phyloP scores from a whole-genome alignment of 2,113 vertebrate species.

The Hippoglossus stenolepis region DNA sequence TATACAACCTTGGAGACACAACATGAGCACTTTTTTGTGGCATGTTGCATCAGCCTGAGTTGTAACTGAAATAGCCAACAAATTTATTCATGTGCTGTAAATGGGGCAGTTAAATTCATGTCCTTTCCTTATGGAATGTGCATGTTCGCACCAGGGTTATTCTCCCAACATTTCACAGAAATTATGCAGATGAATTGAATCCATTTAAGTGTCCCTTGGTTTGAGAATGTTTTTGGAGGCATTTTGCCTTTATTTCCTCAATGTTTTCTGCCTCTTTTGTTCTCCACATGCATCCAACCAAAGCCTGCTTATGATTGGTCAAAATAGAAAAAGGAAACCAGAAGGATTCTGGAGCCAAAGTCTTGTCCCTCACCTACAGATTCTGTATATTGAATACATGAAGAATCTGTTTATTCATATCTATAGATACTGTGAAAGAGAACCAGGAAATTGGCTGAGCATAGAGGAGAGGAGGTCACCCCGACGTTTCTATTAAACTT shows the following conservation, averaged over 20 bases:
- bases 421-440: too few species aligned
- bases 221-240: not conserved
- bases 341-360: too few species aligned
- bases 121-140: not conserved
- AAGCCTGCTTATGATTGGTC: too few species aligned
- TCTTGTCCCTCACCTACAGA: too few species aligned
- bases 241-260: too few species aligned
- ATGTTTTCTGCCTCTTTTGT: too few species aligned
- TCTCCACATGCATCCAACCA: too few species aligned
- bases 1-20: slow-evolving; percentile 18
- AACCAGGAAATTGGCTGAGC: too few species aligned
- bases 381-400: too few species aligned
- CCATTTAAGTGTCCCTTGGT: not conserved
- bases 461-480: not conserved
- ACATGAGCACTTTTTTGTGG: slow-evolving; percentile 7
- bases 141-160: not conserved
- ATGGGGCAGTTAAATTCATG: not conserved
- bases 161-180: too few species aligned
- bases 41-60: not conserved
- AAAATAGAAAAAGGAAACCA: too few species aligned
- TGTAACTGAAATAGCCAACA: not conserved
- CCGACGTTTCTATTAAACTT: not conserved
- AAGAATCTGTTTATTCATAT: too few species aligned
- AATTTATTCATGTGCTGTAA: not conserved
- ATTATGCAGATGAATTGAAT: not conserved